Evolutionary conservation across 1,140 invertebrate species (phyloP).

Genomic region (Hypothenemus hampei): DNA sequence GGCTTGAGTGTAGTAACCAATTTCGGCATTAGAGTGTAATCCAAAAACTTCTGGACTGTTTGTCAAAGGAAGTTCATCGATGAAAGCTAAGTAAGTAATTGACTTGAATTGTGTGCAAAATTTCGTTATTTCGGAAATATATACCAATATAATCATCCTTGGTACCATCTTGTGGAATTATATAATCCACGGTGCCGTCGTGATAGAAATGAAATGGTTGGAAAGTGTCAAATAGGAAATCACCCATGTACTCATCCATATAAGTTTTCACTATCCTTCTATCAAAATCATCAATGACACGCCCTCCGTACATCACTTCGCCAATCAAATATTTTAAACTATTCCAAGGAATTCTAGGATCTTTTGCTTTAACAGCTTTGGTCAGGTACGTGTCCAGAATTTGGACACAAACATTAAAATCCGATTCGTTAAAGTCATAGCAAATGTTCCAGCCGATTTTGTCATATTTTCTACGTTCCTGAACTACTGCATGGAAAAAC

Average conservation of each 20-base stretch:
- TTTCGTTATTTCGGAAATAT: neutral
- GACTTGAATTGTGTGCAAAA: neutral
- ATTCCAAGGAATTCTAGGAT: conserved; percentile 71
- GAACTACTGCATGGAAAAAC: conserved; percentile 87
- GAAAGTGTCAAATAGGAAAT: conserved; percentile 85
- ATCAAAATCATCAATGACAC: conserved; percentile 86
- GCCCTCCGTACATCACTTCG: conserved; percentile 90
- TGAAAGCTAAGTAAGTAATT: conserved; percentile 49
- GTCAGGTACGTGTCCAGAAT: conserved; percentile 79
- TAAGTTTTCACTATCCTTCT: conserved; percentile 78
- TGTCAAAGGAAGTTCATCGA: conserved; percentile 66
- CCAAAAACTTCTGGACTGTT: conserved; percentile 86
- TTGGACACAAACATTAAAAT: conserved; percentile 80
- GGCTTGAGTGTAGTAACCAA: conserved; percentile 82
- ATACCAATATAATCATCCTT: conserved; percentile 67
- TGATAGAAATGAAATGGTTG: conserved; percentile 85
- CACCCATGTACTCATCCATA: conserved; percentile 91
- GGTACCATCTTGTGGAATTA: conserved; percentile 64
- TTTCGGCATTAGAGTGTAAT: conserved; percentile 88
- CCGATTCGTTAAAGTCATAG: conserved; percentile 90
- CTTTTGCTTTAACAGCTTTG: conserved; percentile 57
- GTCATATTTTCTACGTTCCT: conserved; percentile 84
- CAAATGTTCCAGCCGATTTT: conserved; percentile 92
- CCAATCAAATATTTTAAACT: conserved; percentile 88
- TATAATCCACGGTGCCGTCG: conserved; percentile 70